These are phyloP conservation scores for Tokudaia muenninki DNA, from an alignment of 2,797 vertebrate genomes.

Conservation along the genomic window DNA sequence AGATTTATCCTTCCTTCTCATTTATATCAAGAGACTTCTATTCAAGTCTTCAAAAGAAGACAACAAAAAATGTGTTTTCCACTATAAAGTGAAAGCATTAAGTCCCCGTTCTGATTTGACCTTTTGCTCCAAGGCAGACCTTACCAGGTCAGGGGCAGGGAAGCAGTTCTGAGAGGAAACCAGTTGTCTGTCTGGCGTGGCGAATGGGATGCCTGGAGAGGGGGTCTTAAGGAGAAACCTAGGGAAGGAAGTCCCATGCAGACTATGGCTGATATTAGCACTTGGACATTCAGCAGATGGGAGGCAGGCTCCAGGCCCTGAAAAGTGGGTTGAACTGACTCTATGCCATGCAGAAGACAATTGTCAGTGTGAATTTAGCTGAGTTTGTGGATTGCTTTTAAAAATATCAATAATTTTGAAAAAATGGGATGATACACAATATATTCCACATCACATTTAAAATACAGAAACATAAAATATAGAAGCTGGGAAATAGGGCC, in stretches of 20 bases:
- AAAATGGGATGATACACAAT: background rate
- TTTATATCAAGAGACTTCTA: background rate
- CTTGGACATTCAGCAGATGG: background rate
- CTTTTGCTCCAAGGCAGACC: background rate
- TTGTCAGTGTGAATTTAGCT: background rate
- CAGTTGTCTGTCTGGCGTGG: background rate
- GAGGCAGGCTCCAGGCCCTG: background rate
- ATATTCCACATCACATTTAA: background rate
- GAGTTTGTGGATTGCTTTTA: background rate
- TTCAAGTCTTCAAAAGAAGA: background rate
- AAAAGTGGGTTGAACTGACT: background rate
- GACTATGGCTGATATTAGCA: background rate
- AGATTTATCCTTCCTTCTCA: background rate
- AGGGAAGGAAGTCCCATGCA: background rate
- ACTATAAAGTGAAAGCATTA: background rate
- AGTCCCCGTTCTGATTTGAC: background rate
- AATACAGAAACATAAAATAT: background rate
- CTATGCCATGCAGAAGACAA: background rate
- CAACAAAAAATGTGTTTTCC: background rate
- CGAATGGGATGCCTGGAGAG: background rate
- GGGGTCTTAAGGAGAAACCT: background rate
- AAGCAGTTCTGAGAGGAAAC: background rate
- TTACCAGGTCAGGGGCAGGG: rapidly evolving
- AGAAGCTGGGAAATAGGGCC: background rate
- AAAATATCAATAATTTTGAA: conserved; percentile 39